Conservation (phyloP, 1,140 invertebrate species). For the Scaptomyza pallida region DNA sequence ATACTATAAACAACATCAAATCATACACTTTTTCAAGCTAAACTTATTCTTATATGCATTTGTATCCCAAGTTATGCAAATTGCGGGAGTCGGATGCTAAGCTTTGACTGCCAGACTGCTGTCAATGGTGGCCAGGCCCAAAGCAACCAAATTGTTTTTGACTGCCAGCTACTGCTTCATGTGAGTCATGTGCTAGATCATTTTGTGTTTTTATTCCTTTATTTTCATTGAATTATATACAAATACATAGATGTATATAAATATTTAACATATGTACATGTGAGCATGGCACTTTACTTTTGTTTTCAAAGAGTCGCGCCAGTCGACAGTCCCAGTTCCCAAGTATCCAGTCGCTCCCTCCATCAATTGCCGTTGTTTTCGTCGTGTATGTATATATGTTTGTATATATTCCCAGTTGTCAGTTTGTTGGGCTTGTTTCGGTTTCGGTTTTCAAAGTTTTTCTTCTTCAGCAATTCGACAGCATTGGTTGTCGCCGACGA, state of each 20-base stretch:
- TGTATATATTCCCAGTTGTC: constrained; percentile 55
- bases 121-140: constrained; percentile 38
- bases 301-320: constrained; percentile 59
- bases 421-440: constrained; percentile 49
- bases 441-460: constrained; percentile 57
- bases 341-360: constrained; percentile 15
- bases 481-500: constrained; percentile 55
- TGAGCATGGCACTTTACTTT: constrained; percentile 76
- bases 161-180: constrained; percentile 52
- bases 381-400: constrained; percentile 18
- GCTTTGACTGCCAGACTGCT: constrained; percentile 34
- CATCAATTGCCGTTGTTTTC: constrained; percentile 1
- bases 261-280: constrained; percentile 23
- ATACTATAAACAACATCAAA: background rate
- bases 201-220: background rate
- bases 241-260: too few relatives aligned
- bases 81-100: constrained; percentile 60
- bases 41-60: too few relatives aligned
- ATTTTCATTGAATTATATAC: background rate
- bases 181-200: constrained; percentile 73
- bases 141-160: constrained; percentile 9
- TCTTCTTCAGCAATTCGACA: constrained; percentile 69
- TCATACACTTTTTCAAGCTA: too few relatives aligned
- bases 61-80: constrained; percentile 17
- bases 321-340: constrained; percentile 32